phyloP scores from a whole-genome alignment of 2,888 invertebrate species.

The Spodoptera littoralis region DNA sequence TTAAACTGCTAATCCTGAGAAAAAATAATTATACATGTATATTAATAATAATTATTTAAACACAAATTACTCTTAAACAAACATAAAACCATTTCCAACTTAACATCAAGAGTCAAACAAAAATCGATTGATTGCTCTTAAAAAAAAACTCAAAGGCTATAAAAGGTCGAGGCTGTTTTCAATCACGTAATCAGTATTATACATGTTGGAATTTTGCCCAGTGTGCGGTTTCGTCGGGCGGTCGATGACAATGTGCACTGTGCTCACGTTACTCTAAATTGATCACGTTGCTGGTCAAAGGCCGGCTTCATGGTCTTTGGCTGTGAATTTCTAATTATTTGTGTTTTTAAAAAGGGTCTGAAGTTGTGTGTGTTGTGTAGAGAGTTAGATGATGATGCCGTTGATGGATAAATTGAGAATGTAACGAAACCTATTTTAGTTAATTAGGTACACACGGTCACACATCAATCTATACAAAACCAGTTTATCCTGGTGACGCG shows the following conservation, averaged over 20 bases:
- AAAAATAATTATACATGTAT: no score
- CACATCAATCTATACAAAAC: no score
- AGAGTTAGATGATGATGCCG: no score
- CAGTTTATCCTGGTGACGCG: no score
- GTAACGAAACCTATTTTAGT: not conserved
- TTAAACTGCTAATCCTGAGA: no score
- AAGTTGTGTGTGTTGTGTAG: not conserved
- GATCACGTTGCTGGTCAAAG: slow-evolving; percentile 57
- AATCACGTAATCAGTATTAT: slow-evolving; percentile 52
- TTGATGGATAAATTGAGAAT: not conserved
- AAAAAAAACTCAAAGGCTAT: slow-evolving; percentile 44
- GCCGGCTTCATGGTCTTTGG: slow-evolving; percentile 34
- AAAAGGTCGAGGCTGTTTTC: slow-evolving; percentile 67
- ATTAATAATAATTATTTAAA: no score
- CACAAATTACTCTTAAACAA: no score
- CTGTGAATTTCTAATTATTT: slow-evolving; percentile 33
- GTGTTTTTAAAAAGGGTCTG: not conserved
- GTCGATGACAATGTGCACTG: slow-evolving; percentile 14
- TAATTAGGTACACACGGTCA: no score
- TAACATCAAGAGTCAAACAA: slow-evolving; percentile 27
- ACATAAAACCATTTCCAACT: not conserved
- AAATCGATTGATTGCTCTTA: slow-evolving; percentile 31
- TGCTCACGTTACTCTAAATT: slow-evolving; percentile 35
- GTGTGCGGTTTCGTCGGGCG: slow-evolving; percentile 25
- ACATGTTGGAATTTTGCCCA: slow-evolving; percentile 58